These are phyloP conservation scores for Cephalophus harveyi DNA, from an alignment of 2,113 vertebrate genomes.

Conservation along the genomic window DNA sequence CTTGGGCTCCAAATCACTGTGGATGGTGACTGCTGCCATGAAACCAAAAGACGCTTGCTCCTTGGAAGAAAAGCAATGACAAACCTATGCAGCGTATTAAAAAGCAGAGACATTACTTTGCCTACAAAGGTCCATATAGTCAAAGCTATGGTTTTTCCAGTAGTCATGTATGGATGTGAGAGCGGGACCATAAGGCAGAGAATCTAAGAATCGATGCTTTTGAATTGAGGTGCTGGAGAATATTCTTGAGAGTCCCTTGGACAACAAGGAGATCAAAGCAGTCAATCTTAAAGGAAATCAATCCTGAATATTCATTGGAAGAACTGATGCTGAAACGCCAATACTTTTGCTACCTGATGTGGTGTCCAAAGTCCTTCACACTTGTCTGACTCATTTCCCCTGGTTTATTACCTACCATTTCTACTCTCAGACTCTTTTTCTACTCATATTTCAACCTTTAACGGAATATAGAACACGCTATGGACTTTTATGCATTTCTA, in stretches of 20 bases:
- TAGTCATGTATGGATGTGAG: background rate
- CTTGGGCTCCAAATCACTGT: background rate
- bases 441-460: background rate
- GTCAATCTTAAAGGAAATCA: background rate
- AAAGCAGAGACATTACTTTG: background rate
- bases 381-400: background rate
- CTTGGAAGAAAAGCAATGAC: background rate
- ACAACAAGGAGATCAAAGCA: background rate
- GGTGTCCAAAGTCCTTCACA: background rate
- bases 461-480: background rate
- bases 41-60: background rate
- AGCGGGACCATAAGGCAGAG: background rate
- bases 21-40: background rate
- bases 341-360: background rate
- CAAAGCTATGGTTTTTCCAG: background rate
- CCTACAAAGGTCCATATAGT: background rate
- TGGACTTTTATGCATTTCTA: background rate
- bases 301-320: background rate
- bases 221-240: background rate
- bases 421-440: background rate
- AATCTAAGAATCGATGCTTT: background rate
- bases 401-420: background rate
- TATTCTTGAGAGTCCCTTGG: background rate
- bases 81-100: accelerated
- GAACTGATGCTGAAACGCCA: background rate